Conservation (phyloP, 2,797 vertebrate species). For the Hozukius guyotensis region DNA sequence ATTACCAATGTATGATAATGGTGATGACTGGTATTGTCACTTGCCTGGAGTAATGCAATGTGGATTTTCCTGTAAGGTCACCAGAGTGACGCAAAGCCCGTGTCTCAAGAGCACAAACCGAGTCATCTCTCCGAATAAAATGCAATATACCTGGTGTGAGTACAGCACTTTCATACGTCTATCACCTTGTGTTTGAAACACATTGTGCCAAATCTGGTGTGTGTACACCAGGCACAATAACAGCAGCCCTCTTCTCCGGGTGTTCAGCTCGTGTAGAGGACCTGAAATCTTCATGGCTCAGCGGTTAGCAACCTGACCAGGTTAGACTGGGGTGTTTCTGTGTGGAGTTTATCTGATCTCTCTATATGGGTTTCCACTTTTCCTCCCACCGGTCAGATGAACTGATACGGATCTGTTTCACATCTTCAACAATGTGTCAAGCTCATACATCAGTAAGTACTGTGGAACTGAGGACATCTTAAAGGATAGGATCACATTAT, state of each 20-base stretch:
- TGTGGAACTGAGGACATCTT: background rate
- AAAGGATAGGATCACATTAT: background rate
- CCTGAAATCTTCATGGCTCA: background rate
- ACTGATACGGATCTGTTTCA: background rate
- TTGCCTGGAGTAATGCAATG: conserved; percentile 78
- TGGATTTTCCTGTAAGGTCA: conserved; percentile 86
- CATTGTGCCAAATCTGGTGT: background rate
- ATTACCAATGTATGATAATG: conserved; percentile 64
- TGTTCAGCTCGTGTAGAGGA: background rate
- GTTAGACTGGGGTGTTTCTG: background rate
- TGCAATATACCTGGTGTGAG: conserved; percentile 42
- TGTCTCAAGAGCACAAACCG: conserved; percentile 76
- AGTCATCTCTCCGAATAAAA: conserved; percentile 77
- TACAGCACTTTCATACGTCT: conserved; percentile 1
- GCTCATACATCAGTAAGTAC: background rate
- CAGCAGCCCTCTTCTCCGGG: background rate
- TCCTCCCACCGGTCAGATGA: conserved; percentile 1
- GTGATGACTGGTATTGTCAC: conserved; percentile 80
- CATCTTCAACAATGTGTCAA: background rate
- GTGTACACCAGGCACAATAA: background rate
- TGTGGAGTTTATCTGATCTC: background rate
- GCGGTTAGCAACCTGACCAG: background rate
- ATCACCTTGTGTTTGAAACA: conserved; percentile 5
- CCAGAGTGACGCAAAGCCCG: conserved; percentile 79
- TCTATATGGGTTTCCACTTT: conserved; percentile 8